Evolutionary conservation across 2,888 invertebrate species (phyloP), one percentile per base, ranked within the genome.

Genomic region (Ceriagrion tenellum): DNA sequence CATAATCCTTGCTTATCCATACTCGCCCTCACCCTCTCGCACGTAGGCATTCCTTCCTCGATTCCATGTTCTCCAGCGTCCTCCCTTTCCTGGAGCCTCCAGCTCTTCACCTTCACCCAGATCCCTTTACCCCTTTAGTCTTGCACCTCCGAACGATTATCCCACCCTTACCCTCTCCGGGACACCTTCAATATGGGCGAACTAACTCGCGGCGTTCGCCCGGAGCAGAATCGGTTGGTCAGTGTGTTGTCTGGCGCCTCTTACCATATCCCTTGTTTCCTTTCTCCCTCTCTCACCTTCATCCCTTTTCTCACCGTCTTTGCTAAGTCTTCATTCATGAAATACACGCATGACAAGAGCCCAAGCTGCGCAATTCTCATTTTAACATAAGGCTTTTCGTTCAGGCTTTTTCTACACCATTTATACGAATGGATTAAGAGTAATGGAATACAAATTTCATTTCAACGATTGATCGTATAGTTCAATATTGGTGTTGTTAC

Each of bases 1-100:
- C 69, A 74, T 93, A 93, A 93, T 93, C 93, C 93, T 74, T 69
- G 59, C 35, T 35, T 35, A 59, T n/a, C 59, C 40, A 8, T 12
- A 8, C 81, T 35, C 16, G 2, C 40, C 88, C 40, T 88, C 88
- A 55, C 47, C 55, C 55, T 6, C 89, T 16, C 55, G 6, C 47
- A n/a, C n/a, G 16, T 26, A 47, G 47, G 4, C 47, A 47, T 8
- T 47, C 47, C 47, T 47, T 30, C 74, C 74, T 74, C 74, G 23
- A n/a, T 74, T 30, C 23, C 47, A 47, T 47, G 47, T 47, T 47
- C 47, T 47, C 47, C 47, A 47, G 47, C 47, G 47, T 47, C 8
- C 47, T 47, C 47, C 47, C 47, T 47, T 47, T 47, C 8, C 47
- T 47, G 47, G 47, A 47, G 47, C 47, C 47, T 47, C 47, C 47